Evolutionary conservation across 2,113 vertebrate genomes (phyloP).

Genomic region (Lonchura striata): DNA sequence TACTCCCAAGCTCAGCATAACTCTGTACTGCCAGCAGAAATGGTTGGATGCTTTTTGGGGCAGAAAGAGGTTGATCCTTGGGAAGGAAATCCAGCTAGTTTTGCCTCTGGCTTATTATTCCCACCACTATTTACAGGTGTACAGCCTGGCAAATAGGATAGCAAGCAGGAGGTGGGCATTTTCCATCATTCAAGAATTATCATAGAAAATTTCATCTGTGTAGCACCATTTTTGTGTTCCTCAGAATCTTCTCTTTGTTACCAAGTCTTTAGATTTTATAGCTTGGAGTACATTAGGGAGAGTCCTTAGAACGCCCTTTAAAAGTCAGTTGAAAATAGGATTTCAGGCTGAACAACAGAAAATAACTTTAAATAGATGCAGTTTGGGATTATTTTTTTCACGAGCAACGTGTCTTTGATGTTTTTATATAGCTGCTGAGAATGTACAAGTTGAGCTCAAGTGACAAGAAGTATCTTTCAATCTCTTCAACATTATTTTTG

Average conservation of each 20-base stretch:
- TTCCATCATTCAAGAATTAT: not conserved
- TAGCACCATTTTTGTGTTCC: not conserved
- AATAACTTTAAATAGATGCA: not conserved
- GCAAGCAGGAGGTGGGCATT: not conserved
- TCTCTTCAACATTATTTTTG: not conserved
- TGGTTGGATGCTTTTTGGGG: not conserved
- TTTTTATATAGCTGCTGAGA: not conserved
- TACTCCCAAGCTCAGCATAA: not conserved
- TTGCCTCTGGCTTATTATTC: not conserved
- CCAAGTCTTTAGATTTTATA: not conserved
- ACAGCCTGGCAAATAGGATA: not conserved
- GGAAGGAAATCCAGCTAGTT: not conserved
- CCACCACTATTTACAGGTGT: not conserved
- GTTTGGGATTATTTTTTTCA: not conserved
- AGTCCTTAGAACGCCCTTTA: not conserved
- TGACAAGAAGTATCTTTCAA: not conserved
- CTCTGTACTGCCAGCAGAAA: too few species aligned
- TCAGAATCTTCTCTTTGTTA: not conserved
- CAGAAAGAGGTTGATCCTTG: not conserved
- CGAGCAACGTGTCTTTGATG: not conserved
- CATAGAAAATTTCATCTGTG: fast-evolving
- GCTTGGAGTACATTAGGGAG: not conserved
- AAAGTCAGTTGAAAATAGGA: not conserved
- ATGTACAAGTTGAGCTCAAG: not conserved
- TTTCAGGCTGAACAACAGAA: not conserved